phyloP scores from a whole-genome alignment of 1,140 invertebrate species.

The Goniozus legneri region DNA sequence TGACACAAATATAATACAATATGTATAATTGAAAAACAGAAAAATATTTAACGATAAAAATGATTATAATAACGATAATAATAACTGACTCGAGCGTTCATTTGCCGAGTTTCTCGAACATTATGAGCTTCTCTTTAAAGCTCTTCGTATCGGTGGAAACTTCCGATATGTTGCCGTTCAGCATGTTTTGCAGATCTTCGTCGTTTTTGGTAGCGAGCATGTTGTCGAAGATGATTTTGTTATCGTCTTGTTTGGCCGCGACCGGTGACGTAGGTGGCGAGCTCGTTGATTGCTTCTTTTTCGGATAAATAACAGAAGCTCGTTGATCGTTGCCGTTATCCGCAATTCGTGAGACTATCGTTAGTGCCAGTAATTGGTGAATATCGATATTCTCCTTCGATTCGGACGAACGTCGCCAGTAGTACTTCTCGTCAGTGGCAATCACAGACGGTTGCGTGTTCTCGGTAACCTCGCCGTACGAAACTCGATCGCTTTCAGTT shows the following conservation, averaged over 20 bases:
- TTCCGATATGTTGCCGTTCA: constrained; percentile 53
- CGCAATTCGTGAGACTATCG: constrained; percentile 41
- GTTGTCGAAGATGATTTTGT: constrained; percentile 46
- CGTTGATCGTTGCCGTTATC: constrained; percentile 50
- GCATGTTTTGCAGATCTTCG: constrained; percentile 50
- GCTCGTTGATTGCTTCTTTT: constrained; percentile 37
- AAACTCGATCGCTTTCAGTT: constrained; percentile 28
- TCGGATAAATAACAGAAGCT: constrained; percentile 35
- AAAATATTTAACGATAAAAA: neutral
- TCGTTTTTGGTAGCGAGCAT: constrained; percentile 44
- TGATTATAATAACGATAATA: neutral
- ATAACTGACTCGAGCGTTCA: constrained; percentile 18
- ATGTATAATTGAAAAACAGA: neutral
- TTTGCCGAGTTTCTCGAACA: constrained; percentile 53
- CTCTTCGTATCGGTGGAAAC: constrained; percentile 51
- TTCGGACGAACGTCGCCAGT: constrained; percentile 44
- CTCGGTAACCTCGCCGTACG: constrained; percentile 34
- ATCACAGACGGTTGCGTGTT: constrained; percentile 31
- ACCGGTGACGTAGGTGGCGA: constrained; percentile 38
- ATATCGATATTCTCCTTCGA: constrained; percentile 47
- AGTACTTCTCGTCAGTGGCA: constrained; percentile 44
- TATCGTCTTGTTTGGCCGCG: constrained; percentile 40
- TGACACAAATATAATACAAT: neutral
- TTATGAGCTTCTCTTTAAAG: constrained; percentile 52
- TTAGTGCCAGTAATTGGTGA: constrained; percentile 43